These are phyloP conservation scores for Tachina grossa DNA, from an alignment of 2,888 invertebrate species.

Conservation along the genomic window DNA sequence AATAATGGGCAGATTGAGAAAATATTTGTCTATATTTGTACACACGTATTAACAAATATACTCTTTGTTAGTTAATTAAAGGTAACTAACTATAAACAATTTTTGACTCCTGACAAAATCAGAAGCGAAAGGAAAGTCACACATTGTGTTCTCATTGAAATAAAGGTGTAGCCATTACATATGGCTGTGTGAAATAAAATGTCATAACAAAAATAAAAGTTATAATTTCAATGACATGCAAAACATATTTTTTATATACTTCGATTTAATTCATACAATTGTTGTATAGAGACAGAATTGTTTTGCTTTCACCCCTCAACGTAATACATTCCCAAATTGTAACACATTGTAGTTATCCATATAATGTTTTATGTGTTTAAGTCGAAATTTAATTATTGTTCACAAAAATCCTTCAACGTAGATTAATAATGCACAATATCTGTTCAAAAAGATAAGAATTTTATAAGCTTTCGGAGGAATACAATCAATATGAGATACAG, in stretches of 20 bases:
- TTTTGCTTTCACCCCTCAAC: not conserved
- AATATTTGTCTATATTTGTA: not conserved
- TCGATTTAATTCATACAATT: not conserved
- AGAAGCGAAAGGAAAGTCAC: not conserved
- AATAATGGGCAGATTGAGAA: conserved; percentile 1
- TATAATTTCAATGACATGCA: not conserved
- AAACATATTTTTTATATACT: not conserved
- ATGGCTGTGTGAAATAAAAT: conserved; percentile 30
- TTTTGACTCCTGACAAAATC: conserved; percentile 12
- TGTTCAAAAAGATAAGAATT: no score
- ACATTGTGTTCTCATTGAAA: not conserved
- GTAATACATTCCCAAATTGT: not conserved
- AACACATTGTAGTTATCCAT: not conserved
- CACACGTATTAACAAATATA: not conserved
- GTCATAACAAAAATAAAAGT: conserved; percentile 53
- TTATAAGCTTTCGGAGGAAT: no score
- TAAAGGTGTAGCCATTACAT: conserved; percentile 50
- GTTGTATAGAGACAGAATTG: not conserved
- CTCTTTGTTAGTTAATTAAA: conserved; percentile 20
- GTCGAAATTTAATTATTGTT: no score
- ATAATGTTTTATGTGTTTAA: no score
- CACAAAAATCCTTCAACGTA: no score
- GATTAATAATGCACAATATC: no score
- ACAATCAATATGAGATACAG: no score
- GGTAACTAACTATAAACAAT: conserved; percentile 7